Base-by-base conservation (phyloP, 2,113 vertebrate genomes). In the Corythaeola cristata region DNA sequence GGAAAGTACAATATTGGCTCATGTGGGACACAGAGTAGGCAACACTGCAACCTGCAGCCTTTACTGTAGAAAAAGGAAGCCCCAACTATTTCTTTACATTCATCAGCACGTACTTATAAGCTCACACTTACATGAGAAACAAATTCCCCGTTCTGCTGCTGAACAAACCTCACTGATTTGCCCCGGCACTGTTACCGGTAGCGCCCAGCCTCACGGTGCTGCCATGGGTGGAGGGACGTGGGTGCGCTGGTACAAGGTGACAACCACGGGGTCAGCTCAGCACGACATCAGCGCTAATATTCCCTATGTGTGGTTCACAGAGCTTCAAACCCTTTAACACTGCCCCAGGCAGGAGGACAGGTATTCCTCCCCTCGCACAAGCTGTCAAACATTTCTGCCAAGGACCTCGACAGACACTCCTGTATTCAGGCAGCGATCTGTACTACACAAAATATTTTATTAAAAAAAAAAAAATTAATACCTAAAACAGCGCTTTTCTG, bases 21-120 rank as follows among this genome's bases (percentile, higher is more conserved):
- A 21, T 0, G n/a, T n/a, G 47, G 39, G 62, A 27, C 8, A 56
- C 0, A 22, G 21, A 72, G 9, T 0, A 39, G 35, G 27, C 15
- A 76, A 32, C 28, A 5, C 53, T 28, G 39, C 82, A 83, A 60
- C 23, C 33, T 14, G 8, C 62, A 68, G 82, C 49, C 56, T 85
- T 62, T 75, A 6, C 66, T 35, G 49, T 0, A 24, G 30, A 10
- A 45, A 76, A 44, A 69, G 7, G 15, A 75, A 82, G 30, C 32
- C 32, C 41, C 24, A 45, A 1, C 0, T 39, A 39, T 12, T 60
- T 44, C 18, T 85, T 82, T 23, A 44, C 39, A 7, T 33, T 39
- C 47, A 53, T 12, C 37, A 49, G 33, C 26, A 44, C 0, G 0
- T 28, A 68, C 9, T 52, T 35, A 22, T n/a, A 45, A 63, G 75